Evolutionary conservation across 2,113 vertebrate species (phyloP).

Genomic region (Sapajus apella): DNA sequence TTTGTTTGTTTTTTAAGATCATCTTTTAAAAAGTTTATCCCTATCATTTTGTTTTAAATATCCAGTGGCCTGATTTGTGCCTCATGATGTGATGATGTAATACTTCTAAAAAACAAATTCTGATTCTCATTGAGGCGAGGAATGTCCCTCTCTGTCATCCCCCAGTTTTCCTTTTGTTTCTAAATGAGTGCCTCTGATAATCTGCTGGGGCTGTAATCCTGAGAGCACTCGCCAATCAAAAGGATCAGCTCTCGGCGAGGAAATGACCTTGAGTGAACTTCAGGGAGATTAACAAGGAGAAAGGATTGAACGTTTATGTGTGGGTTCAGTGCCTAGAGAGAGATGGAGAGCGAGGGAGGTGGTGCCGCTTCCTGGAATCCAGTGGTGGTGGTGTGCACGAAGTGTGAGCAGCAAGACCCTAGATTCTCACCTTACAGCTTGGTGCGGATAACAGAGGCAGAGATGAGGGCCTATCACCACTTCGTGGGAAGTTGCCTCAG

Average conservation of each 20-base stretch:
- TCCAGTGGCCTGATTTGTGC: not conserved
- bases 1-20: not conserved
- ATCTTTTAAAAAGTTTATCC: not conserved
- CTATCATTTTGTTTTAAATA: constrained; percentile 30
- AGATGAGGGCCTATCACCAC: constrained; percentile 92
- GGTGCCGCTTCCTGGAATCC: constrained; percentile 46
- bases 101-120: not conserved
- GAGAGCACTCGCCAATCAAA: constrained; percentile 77
- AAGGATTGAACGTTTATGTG: constrained; percentile 73
- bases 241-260: constrained; percentile 74
- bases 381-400: constrained; percentile 81
- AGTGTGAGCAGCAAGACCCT: constrained; percentile 82
- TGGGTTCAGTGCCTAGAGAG: constrained; percentile 63
- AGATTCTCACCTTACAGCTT: constrained; percentile 82
- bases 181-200: constrained; percentile 70
- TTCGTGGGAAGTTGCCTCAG: constrained; percentile 88
- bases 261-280: constrained; percentile 84
- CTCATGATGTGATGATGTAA: not conserved
- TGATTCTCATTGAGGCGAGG: not conserved
- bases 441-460: constrained; percentile 89
- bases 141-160: not conserved
- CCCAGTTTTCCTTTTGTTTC: constrained; percentile 73
- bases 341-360: not conserved
- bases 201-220: constrained; percentile 78
- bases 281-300: constrained; percentile 84